Percentiles rank a stretch among this genome's conserved stretches.
Evolutionary conservation across 2,797 vertebrate species (phyloP).

Genomic region (Taenioides sp.): DNA sequence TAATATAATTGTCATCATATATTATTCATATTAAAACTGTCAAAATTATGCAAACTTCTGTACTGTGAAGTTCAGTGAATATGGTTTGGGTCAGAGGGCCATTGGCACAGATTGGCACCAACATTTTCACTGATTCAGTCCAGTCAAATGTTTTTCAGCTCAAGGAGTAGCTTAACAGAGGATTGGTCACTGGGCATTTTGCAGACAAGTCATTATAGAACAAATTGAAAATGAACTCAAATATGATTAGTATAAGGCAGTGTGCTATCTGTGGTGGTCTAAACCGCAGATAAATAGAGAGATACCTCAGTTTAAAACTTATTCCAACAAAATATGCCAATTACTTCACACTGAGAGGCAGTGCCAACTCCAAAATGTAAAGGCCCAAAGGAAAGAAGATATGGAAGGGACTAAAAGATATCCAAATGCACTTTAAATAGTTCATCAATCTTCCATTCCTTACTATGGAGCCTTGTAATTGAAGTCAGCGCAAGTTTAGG

Average conservation of each 20-base stretch:
- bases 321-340: background rate
- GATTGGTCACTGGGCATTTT: too few species aligned
- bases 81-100: too few species aligned
- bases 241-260: background rate
- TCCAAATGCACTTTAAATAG: constrained; percentile 39
- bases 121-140: too few species aligned
- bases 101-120: too few species aligned
- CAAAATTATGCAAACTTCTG: too few species aligned
- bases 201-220: too few species aligned
- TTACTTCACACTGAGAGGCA: background rate
- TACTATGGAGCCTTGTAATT: constrained; percentile 48
- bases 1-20: too few species aligned
- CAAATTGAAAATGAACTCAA: too few species aligned
- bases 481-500: constrained; percentile 63
- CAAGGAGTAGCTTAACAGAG: too few species aligned
- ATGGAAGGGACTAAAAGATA: constrained; percentile 16
- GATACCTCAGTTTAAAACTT: background rate
- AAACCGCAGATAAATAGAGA: background rate
- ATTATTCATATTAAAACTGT: too few species aligned
- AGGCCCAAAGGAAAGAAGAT: background rate
- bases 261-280: background rate
- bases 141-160: too few species aligned
- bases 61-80: too few species aligned
- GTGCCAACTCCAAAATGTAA: background rate
- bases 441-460: constrained; percentile 38